These are phyloP conservation scores for Melanogrammus aeglefinus DNA, from an alignment of 2,797 vertebrate genomes.

Conservation along the genomic window DNA sequence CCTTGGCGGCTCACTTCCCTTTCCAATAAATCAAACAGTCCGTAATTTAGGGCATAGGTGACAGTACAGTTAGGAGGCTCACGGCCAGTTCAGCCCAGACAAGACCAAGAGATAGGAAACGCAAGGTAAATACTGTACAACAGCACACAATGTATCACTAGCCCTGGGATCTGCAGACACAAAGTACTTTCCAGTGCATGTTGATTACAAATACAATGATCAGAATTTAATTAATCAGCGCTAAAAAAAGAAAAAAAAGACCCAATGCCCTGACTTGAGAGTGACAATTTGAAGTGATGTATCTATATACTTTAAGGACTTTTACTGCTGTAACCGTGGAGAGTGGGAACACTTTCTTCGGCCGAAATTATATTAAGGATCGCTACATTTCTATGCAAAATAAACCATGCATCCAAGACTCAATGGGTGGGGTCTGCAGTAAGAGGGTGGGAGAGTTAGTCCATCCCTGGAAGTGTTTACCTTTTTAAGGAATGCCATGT, in stretches of 20 bases:
- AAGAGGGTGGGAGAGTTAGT: conserved; percentile 39
- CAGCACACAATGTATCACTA: conserved; percentile 63
- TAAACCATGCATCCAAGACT: too few species aligned
- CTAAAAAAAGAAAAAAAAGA: conserved; percentile 26
- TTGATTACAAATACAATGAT: conserved; percentile 69
- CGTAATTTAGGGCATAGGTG: conserved; percentile 36
- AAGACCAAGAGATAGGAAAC: conserved; percentile 46
- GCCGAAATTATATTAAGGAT: too few species aligned
- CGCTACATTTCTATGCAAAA: too few species aligned
- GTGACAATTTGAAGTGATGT: conserved; percentile 29
- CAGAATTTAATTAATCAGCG: conserved; percentile 45
- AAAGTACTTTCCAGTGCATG: conserved; percentile 84
- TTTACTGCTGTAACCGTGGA: neutral
- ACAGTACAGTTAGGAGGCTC: conserved; percentile 54
- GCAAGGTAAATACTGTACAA: conserved; percentile 67
- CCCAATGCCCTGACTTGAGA: conserved; percentile 42
- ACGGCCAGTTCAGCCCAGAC: conserved; percentile 51
- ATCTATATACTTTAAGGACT: conserved; percentile 15
- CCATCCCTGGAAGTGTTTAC: conserved; percentile 44
- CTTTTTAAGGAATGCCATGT: conserved; percentile 33
- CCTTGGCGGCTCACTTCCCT: conserved; percentile 66
- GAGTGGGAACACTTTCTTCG: too few species aligned
- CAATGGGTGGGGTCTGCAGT: conserved; percentile 26
- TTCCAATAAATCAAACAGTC: conserved; percentile 65
- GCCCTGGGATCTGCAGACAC: conserved; percentile 68